phyloP scores from a whole-genome alignment of 2,888 invertebrate genomes.

The Bellardia pandia region DNA sequence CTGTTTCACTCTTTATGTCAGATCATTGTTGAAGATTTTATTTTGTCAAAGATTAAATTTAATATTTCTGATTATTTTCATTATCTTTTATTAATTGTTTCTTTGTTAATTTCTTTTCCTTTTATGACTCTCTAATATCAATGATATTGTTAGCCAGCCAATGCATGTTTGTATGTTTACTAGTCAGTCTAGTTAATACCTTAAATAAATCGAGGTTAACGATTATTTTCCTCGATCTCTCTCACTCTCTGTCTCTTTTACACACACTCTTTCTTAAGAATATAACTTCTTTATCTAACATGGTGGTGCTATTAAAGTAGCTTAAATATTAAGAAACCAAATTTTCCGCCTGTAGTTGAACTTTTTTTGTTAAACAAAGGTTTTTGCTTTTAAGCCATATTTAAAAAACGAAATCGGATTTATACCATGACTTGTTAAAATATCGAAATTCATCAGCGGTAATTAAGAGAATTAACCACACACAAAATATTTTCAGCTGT shows the following conservation, averaged over 20 bases:
- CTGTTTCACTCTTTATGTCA: too few species aligned
- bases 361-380: constrained; percentile 49
- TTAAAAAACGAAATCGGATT: constrained; percentile 68
- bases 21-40: too few species aligned
- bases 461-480: constrained; percentile 57
- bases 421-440: constrained; percentile 69
- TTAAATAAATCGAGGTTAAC: constrained; percentile 82
- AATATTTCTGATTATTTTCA: too few species aligned
- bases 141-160: background rate
- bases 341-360: background rate
- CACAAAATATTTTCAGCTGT: background rate
- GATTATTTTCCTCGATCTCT: constrained; percentile 72
- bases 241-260: too few species aligned
- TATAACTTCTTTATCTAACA: background rate
- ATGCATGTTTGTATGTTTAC: background rate
- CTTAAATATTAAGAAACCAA: constrained; percentile 15
- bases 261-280: background rate
- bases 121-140: constrained; percentile 69
- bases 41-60: too few species aligned
- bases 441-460: constrained; percentile 57
- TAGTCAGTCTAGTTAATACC: background rate
- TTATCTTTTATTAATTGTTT: too few species aligned
- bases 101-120: background rate
- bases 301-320: background rate
- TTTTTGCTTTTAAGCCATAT: constrained; percentile 41